Evolutionary conservation across 2,888 invertebrate genomes (phyloP), one percentile per base, ranked within the genome.

Genomic region (Frankliniella intonsa): DNA sequence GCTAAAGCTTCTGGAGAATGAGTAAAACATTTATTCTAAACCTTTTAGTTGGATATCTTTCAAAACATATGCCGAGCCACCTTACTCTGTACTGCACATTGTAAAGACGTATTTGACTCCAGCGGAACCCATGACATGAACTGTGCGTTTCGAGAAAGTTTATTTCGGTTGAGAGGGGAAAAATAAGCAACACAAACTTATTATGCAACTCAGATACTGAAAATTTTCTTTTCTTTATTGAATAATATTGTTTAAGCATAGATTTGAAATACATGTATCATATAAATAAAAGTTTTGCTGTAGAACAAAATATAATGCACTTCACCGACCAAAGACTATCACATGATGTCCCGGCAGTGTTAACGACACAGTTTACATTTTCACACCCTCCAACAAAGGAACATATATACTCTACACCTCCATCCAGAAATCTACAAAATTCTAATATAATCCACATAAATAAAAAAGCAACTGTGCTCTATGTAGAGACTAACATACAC

Each of bases 221-320:
- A 62, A 62, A 25, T 76, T 76, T 76, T 76, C 22, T 76, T 76
- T 76, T 25, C 69, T 22, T 25, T 12, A 38, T 38, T 2, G 38
- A 38, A 76, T 22, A 76, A 25, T 76, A 76, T 22, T 76, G 69
- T 25, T 19, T 25, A 76, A 76, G 69, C 69, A 76, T 25, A 76
- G 25, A 25, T 76, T 25, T 38, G 38, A 38, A 25, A 25, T 76
- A 76, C 69, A 76, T 2, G 22, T 76, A 12, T 76, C 69, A 76
- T 76, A 76, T 25, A 25, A 76, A 76, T 76, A 25, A 76, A 76
- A 76, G 69, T 76, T 76, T 76, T 76, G 69, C 69, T 76, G 69
- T 76, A 76, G 69, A 76, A 76, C 69, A 76, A 76, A 76, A 76
- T 76, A 76, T 76, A 76, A 76, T 76, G 69, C 69, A 76, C 69